Conservation (phyloP, 2,113 vertebrate genomes). For the Antigone vipio region DNA sequence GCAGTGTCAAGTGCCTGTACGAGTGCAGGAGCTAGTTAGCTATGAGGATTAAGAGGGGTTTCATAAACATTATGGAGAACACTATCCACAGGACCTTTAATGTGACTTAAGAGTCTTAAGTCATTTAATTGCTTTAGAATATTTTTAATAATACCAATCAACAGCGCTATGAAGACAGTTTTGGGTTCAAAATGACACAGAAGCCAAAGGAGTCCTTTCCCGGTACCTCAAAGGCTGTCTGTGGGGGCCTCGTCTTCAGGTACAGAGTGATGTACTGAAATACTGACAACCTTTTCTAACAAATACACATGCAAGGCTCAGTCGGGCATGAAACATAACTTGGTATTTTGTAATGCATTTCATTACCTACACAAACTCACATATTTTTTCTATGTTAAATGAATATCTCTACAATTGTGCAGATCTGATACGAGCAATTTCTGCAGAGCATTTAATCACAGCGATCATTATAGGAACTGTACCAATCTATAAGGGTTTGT, state of each 20-base stretch:
- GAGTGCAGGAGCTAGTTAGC: neutral
- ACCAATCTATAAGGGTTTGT: neutral
- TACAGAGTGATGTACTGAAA: neutral
- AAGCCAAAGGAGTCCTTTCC: neutral
- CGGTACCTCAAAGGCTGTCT: neutral
- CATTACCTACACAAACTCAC: neutral
- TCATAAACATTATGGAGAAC: neutral
- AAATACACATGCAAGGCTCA: neutral
- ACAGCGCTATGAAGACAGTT: neutral
- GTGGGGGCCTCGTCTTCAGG: neutral
- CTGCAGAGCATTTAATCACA: neutral
- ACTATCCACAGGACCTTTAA: rapidly evolving
- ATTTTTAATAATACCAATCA: neutral
- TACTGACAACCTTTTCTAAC: neutral
- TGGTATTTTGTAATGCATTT: neutral
- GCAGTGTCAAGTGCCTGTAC: neutral
- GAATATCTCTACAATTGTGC: neutral
- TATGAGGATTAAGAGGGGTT: neutral
- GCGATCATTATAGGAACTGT: neutral
- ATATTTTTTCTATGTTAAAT: neutral
- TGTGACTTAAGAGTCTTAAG: neutral
- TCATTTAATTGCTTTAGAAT: neutral
- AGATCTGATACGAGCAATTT: neutral
- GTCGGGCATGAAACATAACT: neutral
- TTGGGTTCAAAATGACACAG: neutral